Percentiles rank a stretch among this genome's conserved stretches.
Conservation (phyloP, 2,888 invertebrate species). For the Noctua janthe region DNA sequence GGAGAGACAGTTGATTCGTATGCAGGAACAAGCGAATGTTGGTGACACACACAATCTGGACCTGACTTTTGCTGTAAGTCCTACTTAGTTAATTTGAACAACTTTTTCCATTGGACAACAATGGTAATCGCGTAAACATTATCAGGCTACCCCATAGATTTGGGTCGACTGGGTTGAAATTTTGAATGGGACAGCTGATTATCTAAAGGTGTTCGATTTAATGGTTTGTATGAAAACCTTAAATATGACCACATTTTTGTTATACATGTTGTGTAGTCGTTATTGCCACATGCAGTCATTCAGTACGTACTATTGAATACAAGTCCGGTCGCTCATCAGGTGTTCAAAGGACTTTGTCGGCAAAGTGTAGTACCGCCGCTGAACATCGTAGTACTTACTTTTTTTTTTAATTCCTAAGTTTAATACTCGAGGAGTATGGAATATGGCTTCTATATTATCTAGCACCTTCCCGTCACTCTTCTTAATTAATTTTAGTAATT, state of each 20-base stretch:
- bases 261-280: too few species aligned
- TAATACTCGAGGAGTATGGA: background rate
- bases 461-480: background rate
- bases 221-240: background rate
- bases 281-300: background rate
- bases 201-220: background rate
- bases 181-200: background rate
- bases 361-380: background rate
- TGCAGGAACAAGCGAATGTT: conserved; percentile 97
- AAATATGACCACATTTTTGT: background rate
- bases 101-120: background rate
- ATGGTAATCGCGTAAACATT: background rate
- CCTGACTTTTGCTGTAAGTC: conserved; percentile 96
- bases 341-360: background rate
- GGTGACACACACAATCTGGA: conserved; percentile 98
- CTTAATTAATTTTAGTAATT: background rate
- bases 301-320: background rate
- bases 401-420: background rate
- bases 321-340: background rate
- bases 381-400: background rate
- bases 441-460: background rate
- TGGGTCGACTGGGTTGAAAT: background rate
- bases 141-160: background rate
- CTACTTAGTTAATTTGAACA: background rate
- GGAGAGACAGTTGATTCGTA: conserved; percentile 96